These are phyloP conservation scores for Otolemur garnettii DNA, from an alignment of 2,113 vertebrate species.

Conservation along the genomic window DNA sequence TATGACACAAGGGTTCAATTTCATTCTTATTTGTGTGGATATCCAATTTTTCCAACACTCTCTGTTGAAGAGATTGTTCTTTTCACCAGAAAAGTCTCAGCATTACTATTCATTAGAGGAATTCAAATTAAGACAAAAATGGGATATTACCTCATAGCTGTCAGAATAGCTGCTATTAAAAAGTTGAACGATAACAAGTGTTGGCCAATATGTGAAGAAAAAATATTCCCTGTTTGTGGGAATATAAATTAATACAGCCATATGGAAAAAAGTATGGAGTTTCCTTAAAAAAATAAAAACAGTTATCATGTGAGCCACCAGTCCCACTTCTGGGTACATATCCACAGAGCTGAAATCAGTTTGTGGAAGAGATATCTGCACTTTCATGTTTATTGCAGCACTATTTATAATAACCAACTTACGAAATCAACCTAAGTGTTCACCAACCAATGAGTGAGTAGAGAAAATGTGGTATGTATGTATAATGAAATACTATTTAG, in stretches of 20 bases:
- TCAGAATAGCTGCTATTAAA: neutral
- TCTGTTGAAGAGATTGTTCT: neutral
- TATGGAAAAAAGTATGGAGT: neutral
- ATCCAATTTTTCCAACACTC: neutral
- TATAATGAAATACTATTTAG: neutral
- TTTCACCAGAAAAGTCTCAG: neutral
- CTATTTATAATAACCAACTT: neutral
- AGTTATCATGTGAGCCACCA: neutral
- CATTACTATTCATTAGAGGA: neutral
- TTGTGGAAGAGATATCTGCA: neutral
- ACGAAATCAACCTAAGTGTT: neutral
- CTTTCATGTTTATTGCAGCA: no score
- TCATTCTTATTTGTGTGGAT: neutral
- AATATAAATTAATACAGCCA: neutral
- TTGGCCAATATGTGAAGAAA: neutral
- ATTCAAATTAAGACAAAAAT: no score
- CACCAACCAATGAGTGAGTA: neutral
- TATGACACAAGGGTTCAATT: neutral
- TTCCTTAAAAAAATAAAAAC: neutral
- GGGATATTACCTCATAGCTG: neutral
- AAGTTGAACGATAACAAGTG: neutral
- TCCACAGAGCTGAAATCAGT: neutral
- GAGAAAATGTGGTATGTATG: neutral
- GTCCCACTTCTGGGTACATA: neutral
- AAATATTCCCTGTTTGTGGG: neutral